Evolutionary conservation across 2,888 invertebrate genomes (phyloP).

Genomic region (Ichneumoninae sp.): DNA sequence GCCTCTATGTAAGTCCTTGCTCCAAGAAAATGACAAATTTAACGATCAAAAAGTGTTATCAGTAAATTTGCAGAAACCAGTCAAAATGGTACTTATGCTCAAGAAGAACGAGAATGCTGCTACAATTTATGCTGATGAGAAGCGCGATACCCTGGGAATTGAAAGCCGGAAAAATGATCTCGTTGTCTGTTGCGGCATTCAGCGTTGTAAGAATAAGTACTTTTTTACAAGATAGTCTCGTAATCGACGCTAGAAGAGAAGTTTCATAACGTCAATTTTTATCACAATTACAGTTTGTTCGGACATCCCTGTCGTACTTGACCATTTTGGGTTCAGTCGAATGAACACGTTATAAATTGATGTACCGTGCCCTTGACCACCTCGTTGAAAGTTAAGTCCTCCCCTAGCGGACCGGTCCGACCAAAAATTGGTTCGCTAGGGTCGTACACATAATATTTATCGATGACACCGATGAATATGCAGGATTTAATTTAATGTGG

Average conservation of each 20-base stretch:
- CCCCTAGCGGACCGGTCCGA: no score
- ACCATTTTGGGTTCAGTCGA: neutral
- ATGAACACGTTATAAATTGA: neutral
- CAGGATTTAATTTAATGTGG: no score
- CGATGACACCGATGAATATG: no score
- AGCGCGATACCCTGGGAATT: conserved; percentile 51
- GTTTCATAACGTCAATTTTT: no score
- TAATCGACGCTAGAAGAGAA: no score
- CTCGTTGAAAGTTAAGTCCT: no score
- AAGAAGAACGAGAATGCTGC: conserved; percentile 37
- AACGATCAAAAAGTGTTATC: neutral
- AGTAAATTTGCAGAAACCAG: conserved; percentile 36
- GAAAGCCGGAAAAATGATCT: conserved; percentile 53
- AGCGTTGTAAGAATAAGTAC: conserved; percentile 33
- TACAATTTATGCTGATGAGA: conserved; percentile 46
- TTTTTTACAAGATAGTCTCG: neutral
- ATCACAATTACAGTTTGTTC: neutral
- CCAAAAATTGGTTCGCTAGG: no score
- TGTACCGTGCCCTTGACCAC: no score
- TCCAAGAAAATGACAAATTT: neutral
- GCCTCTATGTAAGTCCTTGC: neutral
- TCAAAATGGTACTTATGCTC: conserved; percentile 49
- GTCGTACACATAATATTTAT: no score
- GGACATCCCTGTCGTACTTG: conserved; percentile 1
- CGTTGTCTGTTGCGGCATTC: conserved; percentile 57